These are phyloP conservation scores for Centropus bengalensis DNA, from an alignment of 2,113 vertebrate genomes.

Conservation along the genomic window DNA sequence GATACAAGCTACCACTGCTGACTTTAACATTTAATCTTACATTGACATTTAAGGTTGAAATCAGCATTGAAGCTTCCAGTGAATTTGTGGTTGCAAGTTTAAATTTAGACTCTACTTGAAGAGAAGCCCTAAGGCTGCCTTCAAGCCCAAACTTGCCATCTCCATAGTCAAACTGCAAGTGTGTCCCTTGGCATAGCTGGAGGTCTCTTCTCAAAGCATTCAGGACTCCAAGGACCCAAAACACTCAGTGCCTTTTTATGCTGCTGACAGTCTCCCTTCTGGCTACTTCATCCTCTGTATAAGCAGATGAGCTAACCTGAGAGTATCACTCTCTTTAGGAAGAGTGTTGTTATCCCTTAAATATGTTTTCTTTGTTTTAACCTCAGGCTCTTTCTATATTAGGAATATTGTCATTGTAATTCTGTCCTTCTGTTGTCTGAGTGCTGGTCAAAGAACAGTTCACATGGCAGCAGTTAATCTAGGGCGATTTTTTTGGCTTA, in stretches of 20 bases:
- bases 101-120: conserved; percentile 24
- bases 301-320: conserved; percentile 4
- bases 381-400: background rate
- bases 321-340: background rate
- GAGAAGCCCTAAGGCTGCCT: conserved; percentile 40
- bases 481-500: background rate
- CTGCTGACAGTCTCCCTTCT: background rate
- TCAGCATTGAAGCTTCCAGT: background rate
- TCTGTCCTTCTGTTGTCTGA: background rate
- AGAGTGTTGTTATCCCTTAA: background rate
- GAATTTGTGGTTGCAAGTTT: conserved; percentile 2
- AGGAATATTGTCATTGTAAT: background rate
- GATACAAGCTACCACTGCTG: background rate
- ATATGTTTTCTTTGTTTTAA: background rate
- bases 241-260: background rate
- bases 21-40: background rate
- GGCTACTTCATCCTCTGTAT: background rate
- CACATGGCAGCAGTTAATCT: background rate
- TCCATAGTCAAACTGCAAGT: background rate
- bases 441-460: background rate
- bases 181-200: conserved; percentile 28
- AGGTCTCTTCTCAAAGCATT: background rate
- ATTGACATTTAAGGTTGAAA: conserved; percentile 15
- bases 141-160: background rate
- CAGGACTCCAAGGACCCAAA: background rate